Base-by-base conservation (phyloP, 2,888 invertebrate species). In the Lasioglossum oenotherae region DNA sequence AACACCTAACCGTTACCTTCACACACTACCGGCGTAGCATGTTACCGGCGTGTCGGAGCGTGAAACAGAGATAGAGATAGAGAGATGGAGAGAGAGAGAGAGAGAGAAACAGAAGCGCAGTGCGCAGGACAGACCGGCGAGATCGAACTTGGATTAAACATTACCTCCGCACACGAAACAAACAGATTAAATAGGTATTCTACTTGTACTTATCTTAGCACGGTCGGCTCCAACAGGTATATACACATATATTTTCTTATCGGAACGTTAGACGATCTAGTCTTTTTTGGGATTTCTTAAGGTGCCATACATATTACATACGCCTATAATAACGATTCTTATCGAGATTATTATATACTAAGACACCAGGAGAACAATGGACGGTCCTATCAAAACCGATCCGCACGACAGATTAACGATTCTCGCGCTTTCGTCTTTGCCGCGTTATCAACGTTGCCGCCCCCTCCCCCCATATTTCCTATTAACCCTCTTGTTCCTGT, bases 191-290 rank as follows among this genome's bases (percentile, higher is more conserved):
- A 49, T 78, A 80, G 74, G 69, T 86, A 86, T 77, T 86, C 75
- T 79, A 87, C 80, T 86, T 81, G 80, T 88, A 90, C 80, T 90
- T 88, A 82, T 72, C 69, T 74, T 85, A 85, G 80, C 80, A 82
- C 69, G 71, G 76, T 86, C 81, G 79, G n/a, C 80, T 88, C 80
- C 78, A 82, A 74, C 88, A 84, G 81, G 64, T 85, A 82, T 87
- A 88, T 81, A 90, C 23, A 79, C 80, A 89, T 79, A 85, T 91
- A 91, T 90, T 91, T 91, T 89, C 91, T 88, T 91, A 91, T 87
- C 78, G 87, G 81, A 82, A 89, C 82, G 81, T 89, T 90, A 90
- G 83, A 76, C 79, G 83, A 85, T 83, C 82, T 90, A 89, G 88
- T 84, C 84, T 81, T 86, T 86, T 87, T 85, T 46, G 80, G 82